A percentile compares a stretch with the other conserved stretches of the same genome.
Conservation (phyloP, 2,113 vertebrate species). For the Lampris incognitus region DNA sequence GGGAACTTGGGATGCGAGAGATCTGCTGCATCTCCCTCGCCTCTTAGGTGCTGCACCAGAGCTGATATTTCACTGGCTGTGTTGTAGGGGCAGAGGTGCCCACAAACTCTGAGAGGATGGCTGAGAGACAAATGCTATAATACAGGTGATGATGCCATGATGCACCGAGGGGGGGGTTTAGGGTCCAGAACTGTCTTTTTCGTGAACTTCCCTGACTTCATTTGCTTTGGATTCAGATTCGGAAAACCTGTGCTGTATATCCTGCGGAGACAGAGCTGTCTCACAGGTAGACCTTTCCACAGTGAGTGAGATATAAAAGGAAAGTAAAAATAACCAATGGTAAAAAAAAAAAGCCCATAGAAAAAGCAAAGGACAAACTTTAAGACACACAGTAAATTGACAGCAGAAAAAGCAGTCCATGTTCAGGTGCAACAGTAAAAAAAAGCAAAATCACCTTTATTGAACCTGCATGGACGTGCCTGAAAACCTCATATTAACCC, state of each 20-base stretch:
- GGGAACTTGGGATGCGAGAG: constrained; percentile 14
- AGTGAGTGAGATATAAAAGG: too few species aligned
- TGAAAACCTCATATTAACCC: too few species aligned
- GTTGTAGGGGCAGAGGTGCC: neutral
- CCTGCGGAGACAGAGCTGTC: too few species aligned
- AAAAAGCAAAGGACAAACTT: too few species aligned
- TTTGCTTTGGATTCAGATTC: neutral
- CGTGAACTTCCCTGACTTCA: neutral
- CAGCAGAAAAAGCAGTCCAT: too few species aligned
- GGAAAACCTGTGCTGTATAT: neutral
- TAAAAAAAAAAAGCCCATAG: too few species aligned
- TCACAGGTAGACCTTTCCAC: too few species aligned
- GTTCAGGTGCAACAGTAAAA: too few species aligned
- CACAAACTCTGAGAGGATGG: neutral
- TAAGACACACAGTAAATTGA: too few species aligned
- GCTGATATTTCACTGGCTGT: neutral
- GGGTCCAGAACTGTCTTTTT: neutral
- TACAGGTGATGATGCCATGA: neutral
- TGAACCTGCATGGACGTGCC: too few species aligned
- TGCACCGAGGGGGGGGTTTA: neutral
- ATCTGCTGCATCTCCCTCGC: neutral
- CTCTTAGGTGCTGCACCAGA: neutral
- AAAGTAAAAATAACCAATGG: too few species aligned
- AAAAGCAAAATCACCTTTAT: too few species aligned
- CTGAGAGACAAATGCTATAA: neutral